Conservation (phyloP, 1,140 invertebrate genomes). For the Ephestia elutella region DNA sequence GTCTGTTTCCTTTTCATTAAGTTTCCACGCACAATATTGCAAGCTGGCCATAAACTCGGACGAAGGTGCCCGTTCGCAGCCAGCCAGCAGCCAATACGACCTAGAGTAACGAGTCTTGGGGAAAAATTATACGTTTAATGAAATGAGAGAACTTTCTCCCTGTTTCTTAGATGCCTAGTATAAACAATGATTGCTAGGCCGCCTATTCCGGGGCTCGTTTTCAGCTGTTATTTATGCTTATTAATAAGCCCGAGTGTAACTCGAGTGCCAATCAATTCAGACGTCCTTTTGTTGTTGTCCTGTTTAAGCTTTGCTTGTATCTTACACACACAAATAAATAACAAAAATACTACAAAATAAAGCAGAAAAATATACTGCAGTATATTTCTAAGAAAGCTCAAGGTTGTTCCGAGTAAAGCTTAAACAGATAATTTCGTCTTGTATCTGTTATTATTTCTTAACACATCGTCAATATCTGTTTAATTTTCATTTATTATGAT, state of each 20-base stretch:
- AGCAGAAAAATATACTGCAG: too few species aligned
- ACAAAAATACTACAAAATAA: too few species aligned
- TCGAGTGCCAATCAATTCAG: neutral
- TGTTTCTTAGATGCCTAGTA: slow-evolving; percentile 6
- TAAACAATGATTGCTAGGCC: slow-evolving; percentile 5
- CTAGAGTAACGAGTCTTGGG: slow-evolving; percentile 35
- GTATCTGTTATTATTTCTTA: too few species aligned
- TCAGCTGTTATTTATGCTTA: neutral
- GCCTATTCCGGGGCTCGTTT: slow-evolving; percentile 2
- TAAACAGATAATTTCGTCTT: too few species aligned
- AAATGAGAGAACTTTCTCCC: slow-evolving; percentile 32
- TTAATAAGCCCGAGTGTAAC: slow-evolving; percentile 2
- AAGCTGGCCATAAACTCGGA: slow-evolving; percentile 35
- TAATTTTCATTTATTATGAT: too few species aligned
- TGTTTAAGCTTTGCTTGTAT: neutral
- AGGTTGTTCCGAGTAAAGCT: too few species aligned
- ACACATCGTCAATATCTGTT: too few species aligned
- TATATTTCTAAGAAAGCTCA: too few species aligned
- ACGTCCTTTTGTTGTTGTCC: neutral
- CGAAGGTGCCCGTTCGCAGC: slow-evolving; percentile 24
- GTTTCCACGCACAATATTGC: slow-evolving; percentile 54
- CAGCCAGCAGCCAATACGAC: slow-evolving; percentile 13
- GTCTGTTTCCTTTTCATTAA: slow-evolving; percentile 61
- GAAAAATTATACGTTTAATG: slow-evolving; percentile 46
- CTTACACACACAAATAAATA: too few species aligned